phyloP scores from a whole-genome alignment of 2,888 invertebrate genomes.

The Drosophila algonquin region DNA sequence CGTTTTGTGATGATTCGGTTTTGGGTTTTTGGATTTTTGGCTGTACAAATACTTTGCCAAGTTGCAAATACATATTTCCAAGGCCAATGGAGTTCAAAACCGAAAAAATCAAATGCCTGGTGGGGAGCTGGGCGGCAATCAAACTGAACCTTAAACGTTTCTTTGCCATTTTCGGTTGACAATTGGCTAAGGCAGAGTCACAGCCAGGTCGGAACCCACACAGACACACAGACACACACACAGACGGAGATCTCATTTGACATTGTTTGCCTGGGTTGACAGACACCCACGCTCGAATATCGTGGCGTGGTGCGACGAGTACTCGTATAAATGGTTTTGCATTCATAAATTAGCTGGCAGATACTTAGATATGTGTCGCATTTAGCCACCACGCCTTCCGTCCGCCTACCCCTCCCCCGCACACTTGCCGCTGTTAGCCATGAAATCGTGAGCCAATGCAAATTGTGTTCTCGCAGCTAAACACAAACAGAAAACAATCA shows the following conservation, averaged over 20 bases:
- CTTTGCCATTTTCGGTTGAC: slow-evolving; percentile 37
- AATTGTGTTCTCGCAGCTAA: slow-evolving; percentile 49
- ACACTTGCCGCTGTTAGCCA: slow-evolving; percentile 13
- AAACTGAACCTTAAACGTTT: slow-evolving; percentile 48
- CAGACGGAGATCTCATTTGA: slow-evolving; percentile 40
- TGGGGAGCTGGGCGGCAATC: slow-evolving; percentile 24
- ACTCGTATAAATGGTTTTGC: slow-evolving; percentile 70
- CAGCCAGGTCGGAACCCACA: slow-evolving; percentile 56
- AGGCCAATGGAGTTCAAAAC: slow-evolving; percentile 62
- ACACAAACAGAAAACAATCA: slow-evolving; percentile 49
- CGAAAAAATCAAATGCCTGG: slow-evolving; percentile 30
- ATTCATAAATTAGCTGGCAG: slow-evolving; percentile 71
- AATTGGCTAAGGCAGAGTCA: slow-evolving; percentile 27
- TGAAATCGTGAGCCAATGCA: slow-evolving; percentile 71
- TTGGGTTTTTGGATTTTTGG: slow-evolving; percentile 1
- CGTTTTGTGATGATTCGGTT: background rate
- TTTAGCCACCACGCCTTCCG: slow-evolving; percentile 22
- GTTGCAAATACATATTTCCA: slow-evolving; percentile 55
- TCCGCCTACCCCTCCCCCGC: background rate
- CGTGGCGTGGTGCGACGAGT: slow-evolving; percentile 50
- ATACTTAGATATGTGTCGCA: slow-evolving; percentile 58
- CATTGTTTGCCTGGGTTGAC: slow-evolving; percentile 54
- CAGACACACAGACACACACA: slow-evolving; percentile 22
- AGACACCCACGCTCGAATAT: slow-evolving; percentile 70
- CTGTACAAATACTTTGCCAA: slow-evolving; percentile 37